Evolutionary conservation across 2,113 vertebrate genomes (phyloP), one percentile per base, ranked within the genome.

Genomic region (Daubentonia madagascariensis): DNA sequence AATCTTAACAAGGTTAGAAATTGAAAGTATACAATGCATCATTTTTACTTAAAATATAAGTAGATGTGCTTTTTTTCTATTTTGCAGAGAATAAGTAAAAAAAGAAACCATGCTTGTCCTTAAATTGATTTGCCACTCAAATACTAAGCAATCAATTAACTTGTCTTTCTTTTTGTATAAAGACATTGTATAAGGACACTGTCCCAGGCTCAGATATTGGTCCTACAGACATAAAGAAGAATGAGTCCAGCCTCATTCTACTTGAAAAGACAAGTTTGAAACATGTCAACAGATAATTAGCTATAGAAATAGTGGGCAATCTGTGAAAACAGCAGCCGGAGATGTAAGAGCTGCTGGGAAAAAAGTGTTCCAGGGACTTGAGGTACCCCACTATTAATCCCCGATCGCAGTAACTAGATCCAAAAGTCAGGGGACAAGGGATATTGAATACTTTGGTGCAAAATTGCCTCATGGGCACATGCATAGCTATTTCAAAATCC

Each of bases 81-180:
- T 96, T 97, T 91, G 8, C 5, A 68, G 35, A 89, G 28, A 35
- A 73, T 40, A 89, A 54, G 6, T 30, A 52, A 76, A 68, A 78
- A 23, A 65, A 61, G 3, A 83, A 79, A n/a, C 5, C 10, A 30
- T 54, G 18, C 25, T 57, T 94, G 40, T 76, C 30, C 14, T 95
- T 45, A 79, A 78, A 67, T 57, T 52, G 40, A 92, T 78, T 85
- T 81, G n/a, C 84, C 54, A 94, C 89, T 80, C 68, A 95, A 90
- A 89, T 76, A 92, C 7, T 54, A 96, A 88, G 18, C n/a, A 48
- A 50, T 63, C 80, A 89, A 50, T 70, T 37, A 85, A 37, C 32
- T 79, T 61, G 37, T 63, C 12, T 43, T 59, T 85, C 68, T 52
- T 48, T 32, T 50, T 75, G 5, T 54, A 28, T 72, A 43, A 59